Evolutionary conservation across 2,797 vertebrate genomes (phyloP), one percentile per base, ranked within the genome.

Genomic region (Anguilla megastoma): DNA sequence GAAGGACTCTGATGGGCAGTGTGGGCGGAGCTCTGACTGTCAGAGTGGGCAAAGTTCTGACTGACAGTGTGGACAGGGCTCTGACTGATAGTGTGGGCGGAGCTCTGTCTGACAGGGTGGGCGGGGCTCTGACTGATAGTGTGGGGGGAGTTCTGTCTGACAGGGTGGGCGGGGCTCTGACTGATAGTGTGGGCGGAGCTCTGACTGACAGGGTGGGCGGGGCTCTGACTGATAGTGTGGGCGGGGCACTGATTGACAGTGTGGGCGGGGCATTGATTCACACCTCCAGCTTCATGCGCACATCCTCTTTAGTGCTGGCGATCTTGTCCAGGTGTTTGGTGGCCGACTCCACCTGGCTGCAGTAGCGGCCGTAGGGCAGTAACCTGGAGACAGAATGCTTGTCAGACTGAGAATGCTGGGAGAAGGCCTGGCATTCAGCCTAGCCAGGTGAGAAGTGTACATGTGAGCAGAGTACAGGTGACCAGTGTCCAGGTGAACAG

Each of bases 241-340:
- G 69, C 4, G 33, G 18, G 24, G 63, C 33, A 50, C 16, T 56
- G 18, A 18, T 8, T 56, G 18, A 18, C n/a, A 80, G 50, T n/a
- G 45, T 84, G 24, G 85, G 24, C 76, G 54, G 63, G 33, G 27
- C 66, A 89, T 60, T 5, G 90, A 69, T 91, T 93, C 80, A 98
- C 74, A 98, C 98, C 97, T 98, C 96, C 85, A 99, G 95, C 89
- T 97, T 98, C 97, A 98, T 98, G 83, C 93, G 96, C 88, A 98
- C 95, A 0, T 98, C 97, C 86, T 97, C 97, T 71, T 93, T 95
- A 9, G 58, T 60, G 1, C 16, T 89, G 0, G 97, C 93, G 54
- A 97, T 90, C 27, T 94, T 95, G 90, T 99, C 98, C n/a, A 98
- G 91, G 85, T 96, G 96, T 92, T 98, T 98, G 0, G 96, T 95